Base-by-base conservation (phyloP, 2,888 invertebrate species). In the Macrophya annulata region DNA sequence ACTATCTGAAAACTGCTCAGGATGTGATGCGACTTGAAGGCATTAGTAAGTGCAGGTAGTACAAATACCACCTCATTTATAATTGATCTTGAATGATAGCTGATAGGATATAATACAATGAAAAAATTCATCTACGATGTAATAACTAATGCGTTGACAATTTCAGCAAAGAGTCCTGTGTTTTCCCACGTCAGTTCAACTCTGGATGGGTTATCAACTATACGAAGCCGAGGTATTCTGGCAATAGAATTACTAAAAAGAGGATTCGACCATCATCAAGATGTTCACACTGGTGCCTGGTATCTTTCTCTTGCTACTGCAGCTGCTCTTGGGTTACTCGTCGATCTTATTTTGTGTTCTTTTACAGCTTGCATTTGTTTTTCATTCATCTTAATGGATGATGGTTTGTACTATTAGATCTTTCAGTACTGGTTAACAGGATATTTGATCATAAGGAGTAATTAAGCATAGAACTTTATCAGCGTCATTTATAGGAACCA, bases 111-210 rank as follows among this genome's bases (percentile, higher is more conserved):
- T n/a, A 17, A 51, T 17, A n/a, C 51, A 4, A n/a, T 17, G 4
- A 15, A 51, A 51, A 4, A 15, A 51, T 51, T 51, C 15, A 43
- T 43, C 43, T 6, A 5, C 43, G 6, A 43, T n/a, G 48, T 48
- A 15, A 51, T 51, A 6, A 17, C 51, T 17, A 51, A 51, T 51
- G 17, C 17, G 17, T 55, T n/a, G 55, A 55, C 40, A 9, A 40
- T 89, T 89, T 62, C 77, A 93, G 96, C 95, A 8, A 94, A 97
- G 86, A 98, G 98, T 93, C 99, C 99, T 0, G 97, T 99, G 0
- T 99, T 98, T 93, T 97, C 98, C 0, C 98, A 99, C 92, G 95
- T 99, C 88, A 96, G 97, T 9, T 96, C 98, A 0, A 96, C 98
- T 0, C 94, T 99, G 1, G 96, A 96, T 87, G 99, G 99, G 0